Evolutionary conservation across 2,888 invertebrate genomes (phyloP).

Genomic region (Agrilus cyanescens): DNA sequence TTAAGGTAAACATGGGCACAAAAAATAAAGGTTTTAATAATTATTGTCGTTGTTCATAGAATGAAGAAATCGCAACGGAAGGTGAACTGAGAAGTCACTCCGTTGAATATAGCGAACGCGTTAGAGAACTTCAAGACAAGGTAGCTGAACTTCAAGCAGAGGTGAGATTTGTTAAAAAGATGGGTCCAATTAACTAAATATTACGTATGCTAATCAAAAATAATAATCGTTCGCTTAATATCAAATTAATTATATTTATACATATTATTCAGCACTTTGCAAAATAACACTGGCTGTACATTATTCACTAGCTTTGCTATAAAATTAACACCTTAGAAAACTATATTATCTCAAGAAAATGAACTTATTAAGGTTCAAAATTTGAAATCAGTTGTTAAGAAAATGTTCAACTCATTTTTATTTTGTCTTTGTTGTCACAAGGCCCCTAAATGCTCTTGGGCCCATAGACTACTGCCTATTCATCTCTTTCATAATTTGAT

Average conservation of each 20-base stretch:
- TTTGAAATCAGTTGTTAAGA: too few species aligned
- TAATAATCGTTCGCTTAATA: too few species aligned
- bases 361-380: too few species aligned
- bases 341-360: too few species aligned
- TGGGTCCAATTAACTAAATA: neutral
- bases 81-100: conserved; percentile 76
- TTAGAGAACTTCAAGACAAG: conserved; percentile 83
- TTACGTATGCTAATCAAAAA: neutral
- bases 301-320: conserved; percentile 11
- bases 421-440: too few species aligned
- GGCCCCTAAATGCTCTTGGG: too few species aligned
- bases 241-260: neutral
- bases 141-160: conserved; percentile 88
- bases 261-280: neutral
- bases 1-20: conserved; percentile 49
- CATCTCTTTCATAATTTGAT: too few species aligned
- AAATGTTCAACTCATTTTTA: too few species aligned
- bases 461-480: too few species aligned
- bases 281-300: neutral
- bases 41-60: conserved; percentile 44
- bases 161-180: conserved; percentile 43
- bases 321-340: neutral
- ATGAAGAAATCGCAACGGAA: conserved; percentile 88
- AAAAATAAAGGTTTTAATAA: conserved; percentile 6
- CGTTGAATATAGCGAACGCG: conserved; percentile 73